Evolutionary conservation across 1,140 invertebrate genomes (phyloP), one percentile per base, ranked within the genome.

Genomic region (Hydropsyche tenuis): DNA sequence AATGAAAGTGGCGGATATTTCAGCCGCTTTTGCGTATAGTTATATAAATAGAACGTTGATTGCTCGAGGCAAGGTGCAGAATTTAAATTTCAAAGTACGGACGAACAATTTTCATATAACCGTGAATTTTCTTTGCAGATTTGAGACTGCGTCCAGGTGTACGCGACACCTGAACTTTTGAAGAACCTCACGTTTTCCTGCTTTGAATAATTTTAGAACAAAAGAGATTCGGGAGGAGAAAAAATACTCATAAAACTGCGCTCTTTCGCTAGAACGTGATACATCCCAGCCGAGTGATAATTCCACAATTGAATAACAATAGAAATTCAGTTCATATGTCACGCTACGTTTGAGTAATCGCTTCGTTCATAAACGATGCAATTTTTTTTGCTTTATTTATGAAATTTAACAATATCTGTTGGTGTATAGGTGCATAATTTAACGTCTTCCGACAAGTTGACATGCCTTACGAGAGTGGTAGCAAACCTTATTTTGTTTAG

Each of bases 131-230:
- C 48, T 53, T 53, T 18, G 16, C 48, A 20, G n/a, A 1, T 53
- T 53, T 53, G 3, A 37, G 48, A 53, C 48, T 53, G 20, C 48
- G 16, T 53, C 48, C 48, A 53, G 48, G 48, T 53, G 48, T 53
- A 53, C 16, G 48, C 48, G 48, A 53, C 48, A 53, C 48, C 48
- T 53, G 48, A 53, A 53, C 48, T 53, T 53, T 53, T 53, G 48
- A 53, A 53, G 48, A 53, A 53, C 48, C 48, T 53, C 48, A 53
- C 48, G 48, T 53, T 53, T 48, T 53, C 48, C 48, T 53, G 48
- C 48, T 53, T 53, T 53, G 48, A 53, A 53, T 53, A 53, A 53
- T 53, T 53, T 53, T 53, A 53, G 48, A 53, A 53, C 48, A 53
- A 53, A 48, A 53, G 48, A 53, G 48, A 53, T 53, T 53, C 18